Conservation (phyloP, 2,113 vertebrate species). For the Ondatra zibethicus region DNA sequence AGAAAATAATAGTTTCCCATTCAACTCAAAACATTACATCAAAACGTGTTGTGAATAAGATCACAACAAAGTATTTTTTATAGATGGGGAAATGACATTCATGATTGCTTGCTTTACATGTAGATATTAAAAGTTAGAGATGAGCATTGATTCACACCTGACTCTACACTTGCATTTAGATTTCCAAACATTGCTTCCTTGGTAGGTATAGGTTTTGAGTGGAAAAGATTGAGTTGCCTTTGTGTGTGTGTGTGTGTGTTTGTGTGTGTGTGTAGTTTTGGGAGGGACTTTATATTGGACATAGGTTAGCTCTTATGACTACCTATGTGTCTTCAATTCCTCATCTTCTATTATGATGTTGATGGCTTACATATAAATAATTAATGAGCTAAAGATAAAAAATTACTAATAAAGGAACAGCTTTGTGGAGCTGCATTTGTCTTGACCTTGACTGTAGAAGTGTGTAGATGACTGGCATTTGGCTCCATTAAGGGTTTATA, state of each 20-base stretch:
- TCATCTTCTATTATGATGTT: conserved; percentile 20
- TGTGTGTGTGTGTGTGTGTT: background rate
- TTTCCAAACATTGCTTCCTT: background rate
- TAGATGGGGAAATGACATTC: background rate
- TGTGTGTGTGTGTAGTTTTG: background rate
- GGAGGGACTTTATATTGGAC: background rate
- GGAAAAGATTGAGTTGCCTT: background rate
- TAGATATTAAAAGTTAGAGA: background rate
- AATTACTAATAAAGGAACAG: conserved; percentile 22
- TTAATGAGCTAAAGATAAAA: conserved; percentile 52
- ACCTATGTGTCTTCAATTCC: background rate
- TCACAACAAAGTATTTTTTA: background rate
- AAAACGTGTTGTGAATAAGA: background rate
- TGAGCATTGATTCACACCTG: background rate
- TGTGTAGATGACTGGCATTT: conserved; percentile 52
- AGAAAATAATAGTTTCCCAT: background rate
- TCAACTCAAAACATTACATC: background rate
- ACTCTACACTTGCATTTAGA: background rate
- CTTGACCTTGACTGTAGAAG: background rate
- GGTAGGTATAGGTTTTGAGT: background rate
- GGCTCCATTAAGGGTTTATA: conserved; percentile 60
- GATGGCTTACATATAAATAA: background rate
- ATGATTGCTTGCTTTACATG: background rate
- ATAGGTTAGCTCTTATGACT: background rate
- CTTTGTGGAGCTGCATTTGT: conserved; percentile 19